Evolutionary conservation across 2,113 vertebrate genomes (phyloP), one percentile per base, ranked within the genome.

Genomic region (Mesocricetus auratus): DNA sequence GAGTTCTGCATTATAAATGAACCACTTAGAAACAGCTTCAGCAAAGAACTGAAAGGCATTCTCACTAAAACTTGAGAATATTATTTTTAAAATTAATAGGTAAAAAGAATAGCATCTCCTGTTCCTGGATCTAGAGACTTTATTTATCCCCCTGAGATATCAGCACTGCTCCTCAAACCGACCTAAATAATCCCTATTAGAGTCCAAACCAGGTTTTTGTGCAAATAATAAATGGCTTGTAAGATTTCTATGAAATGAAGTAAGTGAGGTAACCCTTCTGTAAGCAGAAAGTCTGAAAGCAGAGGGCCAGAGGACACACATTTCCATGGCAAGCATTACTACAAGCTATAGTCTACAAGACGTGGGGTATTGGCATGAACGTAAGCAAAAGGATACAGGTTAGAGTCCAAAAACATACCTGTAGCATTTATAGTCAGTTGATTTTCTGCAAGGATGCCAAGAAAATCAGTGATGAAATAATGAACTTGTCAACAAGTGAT

Each of bases 71-170:
- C 56, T 86, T 78, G 1, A 74, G 74, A 88, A 69, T n/a, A 89
- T 60, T 33, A 81, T 47, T 90, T 94, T 50, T 81, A 90, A 74
- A 91, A 89, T 64, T 64, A 89, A 91, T 10, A 79, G 82, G 22
- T 93, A 86, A 87, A 69, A 86, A 33, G 42, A 89, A 66, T 50
- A 36, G 17, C 62, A 58, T 75, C 22, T 36, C 29, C n/a, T 22
- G 3, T 73, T 86, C 53, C 26, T 73, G 62, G 21, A 86, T 79
- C 66, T 1, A 53, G 94, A 85, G 31, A 81, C 53, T 66, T 47
- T 22, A 47, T 83, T 58, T 56, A 58, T 82, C 81, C 45, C 82
- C 2, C 58, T 47, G n/a, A 85, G 31, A n/a, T 11, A 19, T 42
- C 62, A 77, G 3, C 64, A 33, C 1, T 78, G 24, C n/a, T 83